phyloP scores from a whole-genome alignment of 2,797 vertebrate species.

The Pangasius krempfi region DNA sequence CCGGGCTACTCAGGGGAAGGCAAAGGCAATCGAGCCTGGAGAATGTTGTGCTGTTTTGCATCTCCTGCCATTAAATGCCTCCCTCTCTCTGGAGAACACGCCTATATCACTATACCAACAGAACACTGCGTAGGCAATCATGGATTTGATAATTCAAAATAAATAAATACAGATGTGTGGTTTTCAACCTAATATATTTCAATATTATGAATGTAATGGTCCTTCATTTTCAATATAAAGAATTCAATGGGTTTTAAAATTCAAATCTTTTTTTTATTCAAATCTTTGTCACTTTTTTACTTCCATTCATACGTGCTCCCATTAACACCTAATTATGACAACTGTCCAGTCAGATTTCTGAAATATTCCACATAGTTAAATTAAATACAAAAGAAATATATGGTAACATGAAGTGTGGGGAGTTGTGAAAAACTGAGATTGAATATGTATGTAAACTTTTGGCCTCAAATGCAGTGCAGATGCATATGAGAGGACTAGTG shows the following conservation, averaged over 20 bases:
- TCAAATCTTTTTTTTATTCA: background rate
- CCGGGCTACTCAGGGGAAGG: no score
- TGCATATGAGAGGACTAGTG: background rate
- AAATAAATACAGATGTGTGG: background rate
- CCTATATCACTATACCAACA: background rate
- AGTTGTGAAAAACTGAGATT: background rate
- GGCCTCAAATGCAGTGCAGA: background rate
- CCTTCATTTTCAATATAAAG: background rate
- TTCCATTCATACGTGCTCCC: background rate
- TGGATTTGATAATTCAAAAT: background rate
- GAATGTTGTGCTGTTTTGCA: background rate
- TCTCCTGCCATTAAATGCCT: background rate
- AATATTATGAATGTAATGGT: background rate
- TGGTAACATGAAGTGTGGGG: background rate
- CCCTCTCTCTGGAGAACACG: background rate
- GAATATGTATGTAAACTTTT: background rate
- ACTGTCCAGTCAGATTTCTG: background rate
- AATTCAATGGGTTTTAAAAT: background rate
- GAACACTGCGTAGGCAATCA: background rate
- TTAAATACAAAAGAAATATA: background rate
- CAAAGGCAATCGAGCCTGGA: background rate
- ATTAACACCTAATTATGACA: slow-evolving; percentile 1
- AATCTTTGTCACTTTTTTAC: background rate
- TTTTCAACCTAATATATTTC: background rate
- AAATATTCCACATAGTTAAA: background rate